These are phyloP conservation scores for Chanos chanos DNA, from an alignment of 2,797 vertebrate genomes.

Conservation along the genomic window DNA sequence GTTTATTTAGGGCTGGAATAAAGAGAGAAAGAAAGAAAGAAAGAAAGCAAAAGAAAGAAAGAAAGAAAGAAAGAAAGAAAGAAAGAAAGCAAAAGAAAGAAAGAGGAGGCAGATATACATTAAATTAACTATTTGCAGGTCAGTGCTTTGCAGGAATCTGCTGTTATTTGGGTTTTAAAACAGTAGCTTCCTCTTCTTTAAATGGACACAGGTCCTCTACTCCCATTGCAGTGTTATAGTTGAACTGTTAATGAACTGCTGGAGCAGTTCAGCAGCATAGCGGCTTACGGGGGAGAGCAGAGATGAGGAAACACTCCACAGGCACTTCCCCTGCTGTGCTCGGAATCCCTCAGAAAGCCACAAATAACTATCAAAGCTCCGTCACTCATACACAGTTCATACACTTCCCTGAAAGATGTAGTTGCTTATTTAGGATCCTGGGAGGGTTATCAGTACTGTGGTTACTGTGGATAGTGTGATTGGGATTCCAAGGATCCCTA, in stretches of 20 bases:
- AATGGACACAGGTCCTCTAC: not conserved
- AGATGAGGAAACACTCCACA: not conserved
- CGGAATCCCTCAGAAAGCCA: not conserved
- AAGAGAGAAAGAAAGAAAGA: too few relatives aligned
- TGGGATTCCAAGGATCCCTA: too few relatives aligned
- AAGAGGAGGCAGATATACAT: not conserved
- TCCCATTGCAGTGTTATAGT: not conserved
- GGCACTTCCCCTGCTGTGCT: not conserved
- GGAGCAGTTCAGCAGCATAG: not conserved
- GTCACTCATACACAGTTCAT: too few relatives aligned
- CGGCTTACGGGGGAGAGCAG: not conserved
- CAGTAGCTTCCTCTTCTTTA: not conserved
- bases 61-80: too few relatives aligned
- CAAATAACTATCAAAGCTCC: too few relatives aligned
- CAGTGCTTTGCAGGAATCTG: not conserved
- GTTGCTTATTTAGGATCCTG: too few relatives aligned
- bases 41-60: too few relatives aligned
- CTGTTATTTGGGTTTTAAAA: not conserved
- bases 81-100: too few relatives aligned
- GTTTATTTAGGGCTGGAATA: too few relatives aligned
- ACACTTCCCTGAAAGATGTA: too few relatives aligned
- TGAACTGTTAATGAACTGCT: slow-evolving; percentile 18
- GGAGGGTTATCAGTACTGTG: too few relatives aligned
- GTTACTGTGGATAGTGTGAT: too few relatives aligned
- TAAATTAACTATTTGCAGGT: not conserved